Evolutionary conservation across 2,797 vertebrate species (phyloP).

Genomic region (Pangasius macronema): DNA sequence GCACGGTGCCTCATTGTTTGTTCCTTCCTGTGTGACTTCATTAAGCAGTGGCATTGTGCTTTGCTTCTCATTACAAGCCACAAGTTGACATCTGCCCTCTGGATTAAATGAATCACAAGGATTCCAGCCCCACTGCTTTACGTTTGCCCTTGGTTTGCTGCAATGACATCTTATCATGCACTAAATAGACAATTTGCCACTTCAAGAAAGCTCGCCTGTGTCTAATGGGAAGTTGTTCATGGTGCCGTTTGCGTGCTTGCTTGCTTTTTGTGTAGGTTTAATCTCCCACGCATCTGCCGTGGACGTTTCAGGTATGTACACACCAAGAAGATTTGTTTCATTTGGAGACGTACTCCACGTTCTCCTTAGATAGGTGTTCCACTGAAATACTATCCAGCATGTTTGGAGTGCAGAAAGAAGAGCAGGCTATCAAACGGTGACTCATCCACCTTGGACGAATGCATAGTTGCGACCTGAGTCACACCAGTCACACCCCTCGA

Average conservation of each 20-base stretch:
- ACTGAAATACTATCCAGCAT: constrained; percentile 6
- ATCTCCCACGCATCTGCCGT: neutral
- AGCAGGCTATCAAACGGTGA: constrained; percentile 60
- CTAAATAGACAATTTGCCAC: neutral
- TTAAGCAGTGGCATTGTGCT: constrained; percentile 64
- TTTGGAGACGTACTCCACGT: neutral
- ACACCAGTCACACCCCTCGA: constrained; percentile 72
- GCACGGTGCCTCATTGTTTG: constrained; percentile 63
- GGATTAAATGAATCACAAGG: constrained; percentile 58
- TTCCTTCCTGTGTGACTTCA: constrained; percentile 72
- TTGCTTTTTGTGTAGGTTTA: neutral
- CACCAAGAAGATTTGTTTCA: neutral
- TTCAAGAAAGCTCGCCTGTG: neutral
- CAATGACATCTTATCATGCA: constrained; percentile 11
- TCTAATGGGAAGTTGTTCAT: neutral
- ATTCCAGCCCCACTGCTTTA: constrained; percentile 14
- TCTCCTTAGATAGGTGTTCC: neutral
- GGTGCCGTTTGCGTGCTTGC: neutral
- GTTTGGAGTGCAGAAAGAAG: constrained; percentile 28
- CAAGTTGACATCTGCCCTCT: constrained; percentile 72
- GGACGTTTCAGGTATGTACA: no score
- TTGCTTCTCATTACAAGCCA: constrained; percentile 62
- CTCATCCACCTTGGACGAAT: constrained; percentile 78
- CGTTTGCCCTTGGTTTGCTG: constrained; percentile 9
- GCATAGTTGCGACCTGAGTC: constrained; percentile 77